phyloP scores from a whole-genome alignment of 2,888 invertebrate species.

The Pseudanteris insignis region DNA sequence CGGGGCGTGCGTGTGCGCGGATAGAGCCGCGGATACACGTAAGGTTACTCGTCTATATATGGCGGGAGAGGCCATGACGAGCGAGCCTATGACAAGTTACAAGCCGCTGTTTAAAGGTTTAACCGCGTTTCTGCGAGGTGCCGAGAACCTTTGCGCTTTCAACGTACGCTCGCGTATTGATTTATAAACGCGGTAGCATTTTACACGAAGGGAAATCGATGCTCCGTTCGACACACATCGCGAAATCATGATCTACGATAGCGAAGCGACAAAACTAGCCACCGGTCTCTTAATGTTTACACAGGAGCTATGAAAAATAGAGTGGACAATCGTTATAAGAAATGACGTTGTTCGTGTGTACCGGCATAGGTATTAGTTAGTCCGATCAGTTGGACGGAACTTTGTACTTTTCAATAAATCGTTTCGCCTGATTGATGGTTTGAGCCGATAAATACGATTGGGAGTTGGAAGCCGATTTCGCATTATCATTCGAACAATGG shows the following conservation, averaged over 20 bases:
- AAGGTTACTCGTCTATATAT: conserved; percentile 32
- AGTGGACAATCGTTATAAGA: too few species aligned
- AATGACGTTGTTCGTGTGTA: too few species aligned
- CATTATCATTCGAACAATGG: too few species aligned
- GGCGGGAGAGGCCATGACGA: conserved; percentile 44
- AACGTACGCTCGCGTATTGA: conserved; percentile 21
- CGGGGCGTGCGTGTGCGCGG: conserved; percentile 2
- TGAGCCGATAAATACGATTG: too few species aligned
- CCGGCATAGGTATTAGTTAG: too few species aligned
- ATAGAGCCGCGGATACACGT: not conserved
- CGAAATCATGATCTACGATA: conserved; percentile 2
- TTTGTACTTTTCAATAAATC: too few species aligned
- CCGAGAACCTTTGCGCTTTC: conserved; percentile 26
- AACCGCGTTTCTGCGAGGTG: conserved; percentile 38
- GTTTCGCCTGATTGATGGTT: too few species aligned
- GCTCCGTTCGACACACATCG: conserved; percentile 2
- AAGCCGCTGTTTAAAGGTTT: conserved; percentile 43
- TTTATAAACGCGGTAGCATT: conserved; percentile 19
- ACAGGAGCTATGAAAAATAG: too few species aligned
- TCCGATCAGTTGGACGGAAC: too few species aligned
- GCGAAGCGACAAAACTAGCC: too few species aligned
- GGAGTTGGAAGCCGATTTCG: too few species aligned
- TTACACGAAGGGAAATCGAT: conserved; percentile 5
- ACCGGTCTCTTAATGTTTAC: too few species aligned
- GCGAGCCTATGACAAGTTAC: conserved; percentile 46